These are phyloP conservation scores for Clitarchus hookeri DNA, from an alignment of 2,888 invertebrate genomes.

Conservation along the genomic window DNA sequence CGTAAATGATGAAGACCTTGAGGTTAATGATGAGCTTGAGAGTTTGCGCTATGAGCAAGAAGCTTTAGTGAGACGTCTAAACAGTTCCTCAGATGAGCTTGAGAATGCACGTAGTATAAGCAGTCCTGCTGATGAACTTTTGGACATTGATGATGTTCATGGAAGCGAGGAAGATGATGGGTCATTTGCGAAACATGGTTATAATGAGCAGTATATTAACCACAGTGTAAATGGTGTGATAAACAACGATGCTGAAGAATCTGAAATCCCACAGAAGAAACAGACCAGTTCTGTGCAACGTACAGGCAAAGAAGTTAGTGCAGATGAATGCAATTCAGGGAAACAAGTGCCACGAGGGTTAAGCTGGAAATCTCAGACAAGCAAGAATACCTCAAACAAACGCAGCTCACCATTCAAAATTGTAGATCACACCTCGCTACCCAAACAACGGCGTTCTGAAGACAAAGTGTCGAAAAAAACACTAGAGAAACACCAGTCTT, in stretches of 20 bases:
- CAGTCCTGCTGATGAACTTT: neutral
- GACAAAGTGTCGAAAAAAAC: neutral
- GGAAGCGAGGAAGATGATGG: neutral
- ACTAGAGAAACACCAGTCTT: neutral
- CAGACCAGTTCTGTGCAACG: neutral
- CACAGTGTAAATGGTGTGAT: too few species aligned
- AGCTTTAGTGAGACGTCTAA: slow-evolving; percentile 20
- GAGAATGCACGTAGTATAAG: neutral
- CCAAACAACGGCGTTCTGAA: neutral
- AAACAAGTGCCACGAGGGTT: neutral
- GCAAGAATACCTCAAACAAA: neutral
- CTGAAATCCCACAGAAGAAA: neutral
- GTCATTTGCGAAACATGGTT: neutral
- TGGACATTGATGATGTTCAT: neutral
- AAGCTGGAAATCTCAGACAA: neutral
- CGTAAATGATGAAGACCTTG: slow-evolving; percentile 27
- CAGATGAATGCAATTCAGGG: neutral
- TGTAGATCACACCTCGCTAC: neutral
- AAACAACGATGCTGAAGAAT: too few species aligned
- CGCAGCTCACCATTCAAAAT: neutral
- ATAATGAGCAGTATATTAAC: too few species aligned
- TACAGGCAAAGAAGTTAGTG: neutral
- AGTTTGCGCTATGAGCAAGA: slow-evolving; percentile 26
- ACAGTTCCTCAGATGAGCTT: slow-evolving; percentile 1
- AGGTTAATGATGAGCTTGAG: slow-evolving; percentile 37